Evolutionary conservation across 2,113 vertebrate species (phyloP), one percentile per base, ranked within the genome.

Genomic region (Sinocyclocheilus rhinocerous): DNA sequence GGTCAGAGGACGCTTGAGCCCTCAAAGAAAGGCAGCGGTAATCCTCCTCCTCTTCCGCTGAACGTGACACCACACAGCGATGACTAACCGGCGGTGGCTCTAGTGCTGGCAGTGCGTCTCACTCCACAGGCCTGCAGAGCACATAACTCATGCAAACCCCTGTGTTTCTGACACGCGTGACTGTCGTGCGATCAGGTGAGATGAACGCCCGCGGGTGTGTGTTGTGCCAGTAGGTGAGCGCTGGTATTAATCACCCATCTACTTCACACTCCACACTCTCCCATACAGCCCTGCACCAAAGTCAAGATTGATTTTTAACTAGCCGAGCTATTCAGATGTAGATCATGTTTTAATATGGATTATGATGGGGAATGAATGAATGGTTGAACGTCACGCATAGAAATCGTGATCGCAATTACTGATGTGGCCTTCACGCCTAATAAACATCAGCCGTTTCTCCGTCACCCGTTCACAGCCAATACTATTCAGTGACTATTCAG

Each of bases 291-390:
- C 81, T 88, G 88, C 92, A 94, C 92, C 83, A 90, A 90, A 93
- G 94, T 92, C 94, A 92, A 94, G 94, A 96, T 95, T 95, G 94
- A 92, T 94, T 95, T 96, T 95, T 95, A 95, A 95, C 95, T 96
- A 94, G 94, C 94, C 91, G 90, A 88, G 91, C 91, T 88, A 89
- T 91, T 89, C 91, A 92, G 93, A 94, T 93, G 95, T 94, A 94
- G 92, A 95, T 96, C 92, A 93, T 93, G 93, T 94, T 93, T 92
- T 92, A 90, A 89, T 57, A 42, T 3, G 61, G 78, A 88, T 92
- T 87, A 86, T 88, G 85, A 85, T 79, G 90, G 4, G 36, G 52
- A 63, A 86, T 22, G 57, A 76, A 52, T 59, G 18, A 52, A 63
- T 18, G 42, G 67, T 76, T 81, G 57, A 84, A 59, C 24, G 36